These are phyloP conservation scores for Forbesichthys papilliferus DNA, from an alignment of 2,113 vertebrate genomes.

Conservation along the genomic window DNA sequence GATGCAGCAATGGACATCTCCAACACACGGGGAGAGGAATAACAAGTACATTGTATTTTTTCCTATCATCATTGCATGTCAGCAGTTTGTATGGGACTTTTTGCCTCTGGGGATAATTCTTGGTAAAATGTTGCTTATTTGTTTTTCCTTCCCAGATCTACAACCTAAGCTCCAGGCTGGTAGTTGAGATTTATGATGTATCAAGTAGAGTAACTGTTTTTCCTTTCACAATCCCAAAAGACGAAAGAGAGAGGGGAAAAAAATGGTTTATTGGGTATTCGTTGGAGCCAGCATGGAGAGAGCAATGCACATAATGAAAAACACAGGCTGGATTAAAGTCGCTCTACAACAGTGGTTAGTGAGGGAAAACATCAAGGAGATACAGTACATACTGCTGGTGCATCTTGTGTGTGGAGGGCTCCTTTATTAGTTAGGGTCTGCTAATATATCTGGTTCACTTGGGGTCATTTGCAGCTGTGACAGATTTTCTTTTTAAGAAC, in stretches of 20 bases:
- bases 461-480: neutral
- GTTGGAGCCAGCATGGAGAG: neutral
- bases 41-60: no score
- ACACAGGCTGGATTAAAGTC: neutral
- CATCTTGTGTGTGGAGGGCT: conserved; percentile 20
- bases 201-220: neutral
- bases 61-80: neutral
- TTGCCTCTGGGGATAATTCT: neutral
- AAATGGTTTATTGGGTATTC: neutral
- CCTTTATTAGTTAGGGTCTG: conserved; percentile 29
- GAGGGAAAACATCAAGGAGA: conserved; percentile 10
- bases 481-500: no score
- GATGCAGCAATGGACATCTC: neutral
- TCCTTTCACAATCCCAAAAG: neutral
- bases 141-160: neutral
- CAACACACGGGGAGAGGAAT: no score
- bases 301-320: neutral
- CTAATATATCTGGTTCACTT: conserved; percentile 19
- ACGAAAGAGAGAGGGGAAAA: neutral
- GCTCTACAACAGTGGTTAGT: neutral
- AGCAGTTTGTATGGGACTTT: neutral
- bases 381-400: neutral
- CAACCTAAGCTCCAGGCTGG: neutral
- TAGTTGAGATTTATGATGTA: conserved; percentile 2
- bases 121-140: conserved; percentile 1